Evolutionary conservation across 2,113 vertebrate species (phyloP).

Genomic region (Salvelinus alpinus): DNA sequence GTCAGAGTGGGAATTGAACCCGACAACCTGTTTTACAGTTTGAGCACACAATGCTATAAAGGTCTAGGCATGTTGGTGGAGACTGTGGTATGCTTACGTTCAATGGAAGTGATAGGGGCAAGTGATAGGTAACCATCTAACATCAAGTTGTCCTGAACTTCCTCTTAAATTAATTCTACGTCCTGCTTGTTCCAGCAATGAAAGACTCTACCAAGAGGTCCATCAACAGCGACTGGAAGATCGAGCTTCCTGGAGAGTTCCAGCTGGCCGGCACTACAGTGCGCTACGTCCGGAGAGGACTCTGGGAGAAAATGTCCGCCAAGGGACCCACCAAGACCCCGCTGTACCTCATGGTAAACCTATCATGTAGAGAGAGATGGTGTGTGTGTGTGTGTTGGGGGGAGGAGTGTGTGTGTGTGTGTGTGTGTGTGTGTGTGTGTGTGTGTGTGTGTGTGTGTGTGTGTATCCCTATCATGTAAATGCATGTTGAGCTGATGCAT

Average conservation of each 20-base stretch:
- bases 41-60: too few relatives aligned
- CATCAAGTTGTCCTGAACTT: background rate
- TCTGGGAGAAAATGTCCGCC: constrained; percentile 99
- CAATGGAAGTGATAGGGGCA: too few relatives aligned
- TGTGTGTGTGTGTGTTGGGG: background rate
- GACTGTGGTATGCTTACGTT: too few relatives aligned
- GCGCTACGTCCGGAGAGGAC: constrained; percentile 92
- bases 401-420: too few relatives aligned
- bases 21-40: too few relatives aligned
- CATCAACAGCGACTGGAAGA: constrained; percentile 99
- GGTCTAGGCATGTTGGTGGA: too few relatives aligned
- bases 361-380: constrained; percentile 21
- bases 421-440: background rate
- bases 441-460: background rate
- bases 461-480: background rate
- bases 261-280: constrained; percentile 95
- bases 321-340: constrained; percentile 95
- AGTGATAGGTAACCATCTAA: too few relatives aligned
- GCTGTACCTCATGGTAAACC: constrained; percentile 92
- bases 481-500: too few relatives aligned
- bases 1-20: too few relatives aligned
- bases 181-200: constrained; percentile 75
- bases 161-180: background rate
- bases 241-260: constrained; percentile 96
- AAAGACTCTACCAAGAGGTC: constrained; percentile 92